A percentile compares a stretch with the other conserved stretches of the same genome.
These are phyloP conservation scores for Varanus salvator DNA, from an alignment of 2,113 vertebrate genomes.

Conservation along the genomic window DNA sequence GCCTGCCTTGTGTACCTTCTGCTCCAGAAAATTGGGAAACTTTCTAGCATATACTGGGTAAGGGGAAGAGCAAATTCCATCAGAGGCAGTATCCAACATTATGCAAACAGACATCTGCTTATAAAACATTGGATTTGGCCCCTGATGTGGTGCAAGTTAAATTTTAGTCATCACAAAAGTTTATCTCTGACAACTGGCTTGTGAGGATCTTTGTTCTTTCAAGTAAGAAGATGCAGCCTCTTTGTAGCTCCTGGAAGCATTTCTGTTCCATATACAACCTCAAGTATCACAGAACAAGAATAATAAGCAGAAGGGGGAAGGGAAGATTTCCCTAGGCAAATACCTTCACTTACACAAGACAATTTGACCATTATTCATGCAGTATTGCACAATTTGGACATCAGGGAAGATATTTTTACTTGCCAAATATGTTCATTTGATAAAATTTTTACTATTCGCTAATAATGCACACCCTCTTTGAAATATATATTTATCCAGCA, in stretches of 20 bases:
- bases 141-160: neutral
- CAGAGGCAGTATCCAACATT: no score
- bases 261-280: neutral
- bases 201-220: neutral
- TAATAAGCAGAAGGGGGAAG: neutral
- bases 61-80: no score
- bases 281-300: neutral
- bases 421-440: conserved; percentile 24
- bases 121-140: neutral
- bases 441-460: conserved; percentile 34
- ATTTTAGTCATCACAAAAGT: neutral
- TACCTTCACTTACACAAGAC: conserved; percentile 1
- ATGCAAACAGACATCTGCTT: no score
- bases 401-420: conserved; percentile 21
- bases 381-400: neutral
- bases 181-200: neutral
- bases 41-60: no score
- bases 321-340: neutral
- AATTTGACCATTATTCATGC: conserved; percentile 20
- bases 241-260: neutral
- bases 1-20: no score
- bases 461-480: conserved; percentile 18
- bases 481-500: conserved; percentile 31
- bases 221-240: neutral
- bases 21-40: no score